Evolutionary conservation across 2,888 invertebrate species (phyloP), one percentile per base, ranked within the genome.

Genomic region (Drosophila meridionalis): DNA sequence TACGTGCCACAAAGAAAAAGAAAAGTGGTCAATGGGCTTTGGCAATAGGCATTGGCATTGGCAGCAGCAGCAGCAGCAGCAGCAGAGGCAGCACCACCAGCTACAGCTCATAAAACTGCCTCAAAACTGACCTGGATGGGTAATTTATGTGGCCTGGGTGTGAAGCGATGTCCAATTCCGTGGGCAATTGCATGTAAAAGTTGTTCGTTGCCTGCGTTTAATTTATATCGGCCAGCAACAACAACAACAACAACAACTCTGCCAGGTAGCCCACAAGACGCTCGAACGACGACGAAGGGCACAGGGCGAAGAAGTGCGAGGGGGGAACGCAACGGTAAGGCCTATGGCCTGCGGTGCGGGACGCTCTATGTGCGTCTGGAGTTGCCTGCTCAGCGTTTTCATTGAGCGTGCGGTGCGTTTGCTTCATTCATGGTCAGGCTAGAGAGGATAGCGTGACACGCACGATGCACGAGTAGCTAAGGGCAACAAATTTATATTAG

Each of bases 161-260:
- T 80, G 82, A 83, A 87, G 78, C 82, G 69, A 66, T 75, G 66
- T 76, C 59, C 80, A 76, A 78, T 78, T 69, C 78, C 76, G 73
- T 78, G 83, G 84, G 84, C 87, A 84, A 84, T 84, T 87, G 87
- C 83, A 87, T 84, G 87, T 87, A 82, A 87, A 84, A 84, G 85
- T 83, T 82, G 87, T 72, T 67, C 80, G 78, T 71, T 78, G 84
- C 80, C 83, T 83, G 87, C 82, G 80, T 87, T 84, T 84, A 87
- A 84, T 84, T 87, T 84, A 84, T 84, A 71, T 87, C 72, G 84
- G 77, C 76, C 82, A 83, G 62, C 68, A 47, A 7, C 12, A 47
- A 12, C 47, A 47, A 47, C 47, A 12, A 12, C 43, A 9, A 4
- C 43, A 43, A 4, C 45, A 76, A 65, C 75, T 68, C 63, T 76